Base-by-base conservation (phyloP, 2,888 invertebrate genomes). In the Trissonchulus latispiculum region DNA sequence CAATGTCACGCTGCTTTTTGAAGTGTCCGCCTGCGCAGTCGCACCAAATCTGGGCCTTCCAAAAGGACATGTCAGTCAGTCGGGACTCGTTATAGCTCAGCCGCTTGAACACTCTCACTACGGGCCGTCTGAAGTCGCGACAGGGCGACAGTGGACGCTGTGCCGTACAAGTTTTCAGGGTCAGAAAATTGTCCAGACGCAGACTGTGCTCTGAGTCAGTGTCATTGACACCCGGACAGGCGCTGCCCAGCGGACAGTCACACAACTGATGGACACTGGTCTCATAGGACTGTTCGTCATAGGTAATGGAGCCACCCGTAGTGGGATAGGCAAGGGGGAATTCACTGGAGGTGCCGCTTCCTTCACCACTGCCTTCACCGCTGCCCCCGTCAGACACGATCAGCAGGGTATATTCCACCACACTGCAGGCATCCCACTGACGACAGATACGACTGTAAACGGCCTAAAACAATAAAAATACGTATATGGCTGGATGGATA, bases 61-160 rank as follows among this genome's bases (percentile, higher is more conserved):
- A 23, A 28, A 29, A 70, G 2, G 28, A 15, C 71, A 31, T 64
- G 28, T 70, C 71, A n/a, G n/a, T n/a, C 28, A 59, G 37, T 2
- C 3, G 29, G 3, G 15, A 2, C 8, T 59, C 59, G 15, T 37
- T 29, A n/a, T 70, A 59, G 59, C 61, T 29, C 35, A 70, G 28
- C 15, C 29, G 59, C 59, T 70, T 70, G 59, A 70, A 70, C 59
- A 70, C 48, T n/a, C 71, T 48, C 2, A 70, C 48, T 3, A 59
- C n/a, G 32, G 71, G 71, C 3, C 71, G 71, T 2, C 71, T 48
- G 31, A 70, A 70, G 31, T 70, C 48, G 31, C 71, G 37, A 59
- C 71, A 70, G 61, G 2, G 59, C 2, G 8, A 15, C 59, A 61
- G 29, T 35, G 69, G 36, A 2, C 28, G 29, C n/a, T 29, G 35